These are phyloP conservation scores for Dermochelys coriacea DNA, from an alignment of 2,797 vertebrate species.

Conservation along the genomic window DNA sequence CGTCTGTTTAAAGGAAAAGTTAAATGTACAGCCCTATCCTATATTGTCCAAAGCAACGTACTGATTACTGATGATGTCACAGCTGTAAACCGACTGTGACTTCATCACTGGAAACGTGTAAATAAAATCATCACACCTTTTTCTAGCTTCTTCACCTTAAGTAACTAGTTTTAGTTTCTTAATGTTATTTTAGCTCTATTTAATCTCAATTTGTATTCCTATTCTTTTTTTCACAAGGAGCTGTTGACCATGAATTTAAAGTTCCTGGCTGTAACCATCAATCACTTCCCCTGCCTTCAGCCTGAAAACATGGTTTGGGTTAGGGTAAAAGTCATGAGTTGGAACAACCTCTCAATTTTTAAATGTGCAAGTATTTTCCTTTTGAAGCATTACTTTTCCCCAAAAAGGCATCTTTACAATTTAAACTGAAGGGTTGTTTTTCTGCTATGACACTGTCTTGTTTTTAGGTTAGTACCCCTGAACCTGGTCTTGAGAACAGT, in stretches of 20 bases:
- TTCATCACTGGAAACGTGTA: constrained; percentile 64
- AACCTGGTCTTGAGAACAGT: not conserved
- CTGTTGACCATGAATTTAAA: constrained; percentile 9
- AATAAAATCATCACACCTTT: constrained; percentile 40
- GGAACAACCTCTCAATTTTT: constrained; percentile 54
- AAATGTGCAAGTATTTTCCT: not conserved
- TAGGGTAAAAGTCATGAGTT: constrained; percentile 53
- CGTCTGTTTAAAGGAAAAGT: constrained; percentile 43
- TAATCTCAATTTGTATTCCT: not conserved
- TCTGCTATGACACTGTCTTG: constrained; percentile 21
- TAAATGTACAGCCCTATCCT: not conserved
- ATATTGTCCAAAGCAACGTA: constrained; percentile 58
- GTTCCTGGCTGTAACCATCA: constrained; percentile 9
- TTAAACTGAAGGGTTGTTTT: constrained; percentile 51
- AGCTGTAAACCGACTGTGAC: constrained; percentile 57
- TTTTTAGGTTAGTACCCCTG: not conserved
- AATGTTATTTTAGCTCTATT: constrained; percentile 53
- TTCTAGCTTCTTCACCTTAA: constrained; percentile 16
- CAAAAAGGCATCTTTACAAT: not conserved
- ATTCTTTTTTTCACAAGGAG: not conserved
- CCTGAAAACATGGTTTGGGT: constrained; percentile 36
- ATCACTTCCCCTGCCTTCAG: not conserved
- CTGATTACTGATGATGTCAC: constrained; percentile 48
- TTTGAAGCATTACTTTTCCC: not conserved
- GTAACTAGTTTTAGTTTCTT: not conserved